Evolutionary conservation across 2,113 vertebrate species (phyloP).

Genomic region (Athene noctua): DNA sequence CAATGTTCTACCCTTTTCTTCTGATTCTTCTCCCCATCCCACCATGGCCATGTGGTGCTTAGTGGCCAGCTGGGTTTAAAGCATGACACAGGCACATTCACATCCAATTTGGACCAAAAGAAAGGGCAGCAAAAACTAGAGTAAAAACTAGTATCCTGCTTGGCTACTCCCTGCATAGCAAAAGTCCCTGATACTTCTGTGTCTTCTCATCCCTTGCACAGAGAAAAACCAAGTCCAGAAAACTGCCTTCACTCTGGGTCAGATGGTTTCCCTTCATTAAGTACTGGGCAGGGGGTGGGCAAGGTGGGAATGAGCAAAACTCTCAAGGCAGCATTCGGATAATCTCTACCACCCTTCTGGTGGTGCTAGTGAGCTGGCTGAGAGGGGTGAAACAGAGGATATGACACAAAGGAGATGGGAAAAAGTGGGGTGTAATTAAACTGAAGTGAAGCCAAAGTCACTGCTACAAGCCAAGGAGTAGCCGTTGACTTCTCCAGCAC

Average conservation of each 20-base stretch:
- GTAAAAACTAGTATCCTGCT: neutral
- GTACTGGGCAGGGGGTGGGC: rapidly evolving
- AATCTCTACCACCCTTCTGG: neutral
- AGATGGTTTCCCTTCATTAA: neutral
- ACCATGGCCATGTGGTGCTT: too few species aligned
- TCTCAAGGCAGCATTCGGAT: neutral
- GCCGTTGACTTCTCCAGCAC: neutral
- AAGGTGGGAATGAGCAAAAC: neutral
- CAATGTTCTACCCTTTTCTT: too few species aligned
- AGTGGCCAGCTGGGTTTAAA: too few species aligned
- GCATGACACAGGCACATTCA: neutral
- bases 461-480: neutral
- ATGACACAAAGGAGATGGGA: neutral
- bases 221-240: neutral
- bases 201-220: neutral
- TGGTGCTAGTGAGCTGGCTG: neutral
- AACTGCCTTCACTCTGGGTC: neutral
- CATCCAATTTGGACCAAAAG: neutral
- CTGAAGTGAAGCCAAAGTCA: neutral
- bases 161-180: rapidly evolving
- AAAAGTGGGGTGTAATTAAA: neutral
- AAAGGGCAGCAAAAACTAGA: neutral
- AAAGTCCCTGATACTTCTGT: neutral
- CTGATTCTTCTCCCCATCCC: too few species aligned
- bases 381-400: neutral